Conservation (phyloP, 2,888 invertebrate species). For the Folsomia candida region DNA sequence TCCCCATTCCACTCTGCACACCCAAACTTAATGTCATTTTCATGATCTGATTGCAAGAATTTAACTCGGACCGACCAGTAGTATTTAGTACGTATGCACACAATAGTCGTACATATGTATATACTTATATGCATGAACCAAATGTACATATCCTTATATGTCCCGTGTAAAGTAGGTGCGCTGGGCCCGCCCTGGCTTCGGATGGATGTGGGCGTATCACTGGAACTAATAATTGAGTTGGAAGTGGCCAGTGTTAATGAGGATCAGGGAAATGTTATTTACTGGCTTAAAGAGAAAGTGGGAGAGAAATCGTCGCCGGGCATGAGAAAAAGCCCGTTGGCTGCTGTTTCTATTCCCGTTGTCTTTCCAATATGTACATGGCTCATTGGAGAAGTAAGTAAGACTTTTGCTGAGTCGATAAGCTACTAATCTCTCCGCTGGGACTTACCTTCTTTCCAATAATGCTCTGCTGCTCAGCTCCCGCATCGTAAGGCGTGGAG, state of each 20-base stretch:
- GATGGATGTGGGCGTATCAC: constrained; percentile 29
- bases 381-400: constrained; percentile 26
- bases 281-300: constrained; percentile 39
- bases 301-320: constrained; percentile 34
- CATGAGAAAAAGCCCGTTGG: constrained; percentile 8
- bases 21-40: too few relatives aligned
- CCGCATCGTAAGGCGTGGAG: neutral
- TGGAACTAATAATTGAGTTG: constrained; percentile 48
- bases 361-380: neutral
- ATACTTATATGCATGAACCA: neutral
- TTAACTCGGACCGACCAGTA: neutral
- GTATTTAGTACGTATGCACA: too few relatives aligned
- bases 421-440: constrained; percentile 51
- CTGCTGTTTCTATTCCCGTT: constrained; percentile 1
- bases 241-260: constrained; percentile 50
- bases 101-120: too few relatives aligned
- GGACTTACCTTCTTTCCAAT: constrained; percentile 39
- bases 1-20: too few relatives aligned
- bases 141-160: neutral
- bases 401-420: constrained; percentile 51
- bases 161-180: neutral
- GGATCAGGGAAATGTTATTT: constrained; percentile 50
- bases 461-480: neutral
- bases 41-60: constrained; percentile 2
- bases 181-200: neutral